These are phyloP conservation scores for Prosapia bicincta DNA, from an alignment of 2,888 invertebrate species.

Conservation along the genomic window DNA sequence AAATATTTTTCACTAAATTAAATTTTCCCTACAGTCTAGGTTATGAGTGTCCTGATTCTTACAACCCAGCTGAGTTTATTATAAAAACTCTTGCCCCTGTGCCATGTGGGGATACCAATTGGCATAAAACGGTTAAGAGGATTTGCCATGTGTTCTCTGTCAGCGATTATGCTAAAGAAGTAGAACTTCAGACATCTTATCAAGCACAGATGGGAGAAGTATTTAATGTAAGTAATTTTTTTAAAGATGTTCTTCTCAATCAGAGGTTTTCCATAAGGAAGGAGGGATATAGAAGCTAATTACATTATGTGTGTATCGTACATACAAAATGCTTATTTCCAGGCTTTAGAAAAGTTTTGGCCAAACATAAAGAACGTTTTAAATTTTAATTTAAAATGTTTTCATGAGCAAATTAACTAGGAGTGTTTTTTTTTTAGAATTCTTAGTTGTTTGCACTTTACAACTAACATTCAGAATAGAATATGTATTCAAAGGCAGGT, in stretches of 20 bases:
- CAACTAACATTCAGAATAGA: too few relatives aligned
- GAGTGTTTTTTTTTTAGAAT: too few relatives aligned
- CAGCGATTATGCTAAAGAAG: slow-evolving; percentile 70
- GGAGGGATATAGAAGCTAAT: too few relatives aligned
- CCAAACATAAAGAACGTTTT: too few relatives aligned
- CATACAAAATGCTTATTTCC: too few relatives aligned
- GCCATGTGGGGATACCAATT: slow-evolving; percentile 71
- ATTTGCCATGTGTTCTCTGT: slow-evolving; percentile 76
- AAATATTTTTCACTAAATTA: too few relatives aligned
- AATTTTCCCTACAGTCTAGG: slow-evolving; percentile 65
- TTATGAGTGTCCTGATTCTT: slow-evolving; percentile 72
- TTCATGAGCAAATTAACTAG: too few relatives aligned
- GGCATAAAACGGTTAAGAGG: slow-evolving; percentile 63
- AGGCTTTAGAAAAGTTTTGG: too few relatives aligned
- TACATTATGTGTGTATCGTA: too few relatives aligned
- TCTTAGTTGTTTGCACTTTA: too few relatives aligned
- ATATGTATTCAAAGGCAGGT: too few relatives aligned
- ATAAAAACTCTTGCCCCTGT: slow-evolving; percentile 76
- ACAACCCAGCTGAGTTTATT: slow-evolving; percentile 89
- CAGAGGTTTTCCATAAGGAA: neutral
- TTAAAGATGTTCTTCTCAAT: neutral
- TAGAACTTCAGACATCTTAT: slow-evolving; percentile 63
- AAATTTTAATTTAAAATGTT: too few relatives aligned
- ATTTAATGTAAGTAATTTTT: slow-evolving; percentile 48
- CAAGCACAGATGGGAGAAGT: slow-evolving; percentile 55